Evolutionary conservation across 2,113 vertebrate species (phyloP).

Genomic region (Cervus canadensis): DNA sequence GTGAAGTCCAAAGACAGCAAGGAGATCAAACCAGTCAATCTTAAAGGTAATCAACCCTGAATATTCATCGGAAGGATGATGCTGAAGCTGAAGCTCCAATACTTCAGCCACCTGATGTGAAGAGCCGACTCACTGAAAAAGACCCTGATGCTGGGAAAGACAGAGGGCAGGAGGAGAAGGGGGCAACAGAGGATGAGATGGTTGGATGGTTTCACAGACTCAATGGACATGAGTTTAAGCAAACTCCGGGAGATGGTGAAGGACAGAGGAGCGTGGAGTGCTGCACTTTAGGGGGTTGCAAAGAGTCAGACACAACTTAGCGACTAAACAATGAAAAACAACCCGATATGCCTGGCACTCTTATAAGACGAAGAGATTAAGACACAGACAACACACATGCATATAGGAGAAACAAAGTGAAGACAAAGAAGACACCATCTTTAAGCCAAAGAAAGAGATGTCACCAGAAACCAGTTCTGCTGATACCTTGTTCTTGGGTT

Average conservation of each 20-base stretch:
- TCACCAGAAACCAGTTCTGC: background rate
- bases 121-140: background rate
- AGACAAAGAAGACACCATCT: background rate
- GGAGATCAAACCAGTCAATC: background rate
- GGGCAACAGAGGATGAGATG: background rate
- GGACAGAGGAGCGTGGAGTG: background rate
- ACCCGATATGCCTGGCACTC: background rate
- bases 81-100: background rate
- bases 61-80: background rate
- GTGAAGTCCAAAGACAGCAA: background rate
- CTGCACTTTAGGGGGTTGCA: background rate
- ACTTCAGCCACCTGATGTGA: background rate
- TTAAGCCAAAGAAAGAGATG: background rate
- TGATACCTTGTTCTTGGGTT: background rate
- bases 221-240: background rate
- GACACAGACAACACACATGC: background rate
- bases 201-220: background rate
- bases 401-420: background rate
- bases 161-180: background rate
- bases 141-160: background rate
- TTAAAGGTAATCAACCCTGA: background rate
- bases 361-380: background rate
- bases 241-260: background rate
- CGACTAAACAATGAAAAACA: background rate
- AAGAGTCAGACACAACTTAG: background rate